phyloP scores from a whole-genome alignment of 2,797 vertebrate genomes.

The Clarias laeviceps region DNA sequence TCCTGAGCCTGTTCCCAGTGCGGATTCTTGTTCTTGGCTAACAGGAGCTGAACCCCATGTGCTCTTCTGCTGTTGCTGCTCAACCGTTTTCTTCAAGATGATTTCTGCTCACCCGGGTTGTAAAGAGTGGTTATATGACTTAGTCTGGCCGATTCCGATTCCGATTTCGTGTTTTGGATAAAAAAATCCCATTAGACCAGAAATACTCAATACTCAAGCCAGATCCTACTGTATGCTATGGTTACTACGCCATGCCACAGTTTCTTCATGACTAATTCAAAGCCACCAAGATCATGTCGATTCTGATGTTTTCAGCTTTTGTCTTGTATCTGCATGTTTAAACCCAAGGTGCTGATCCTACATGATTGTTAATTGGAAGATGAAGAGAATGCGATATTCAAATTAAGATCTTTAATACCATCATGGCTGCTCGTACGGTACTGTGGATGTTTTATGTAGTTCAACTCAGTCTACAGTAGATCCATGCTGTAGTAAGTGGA shows the following conservation, averaged over 20 bases:
- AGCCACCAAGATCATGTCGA: not conserved
- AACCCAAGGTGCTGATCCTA: too few relatives aligned
- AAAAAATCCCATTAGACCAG: not conserved
- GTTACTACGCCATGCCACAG: not conserved
- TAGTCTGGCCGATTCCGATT: too few relatives aligned
- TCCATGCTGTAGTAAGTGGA: not conserved
- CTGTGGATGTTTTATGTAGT: not conserved
- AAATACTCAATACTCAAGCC: not conserved
- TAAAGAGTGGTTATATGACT: too few relatives aligned
- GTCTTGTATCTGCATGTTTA: not conserved
- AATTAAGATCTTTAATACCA: not conserved
- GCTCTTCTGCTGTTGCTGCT: too few relatives aligned
- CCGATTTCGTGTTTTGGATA: not conserved
- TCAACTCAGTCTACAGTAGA: not conserved
- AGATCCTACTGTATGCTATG: not conserved
- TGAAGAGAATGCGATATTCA: not conserved
- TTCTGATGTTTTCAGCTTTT: not conserved
- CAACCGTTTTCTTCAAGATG: too few relatives aligned
- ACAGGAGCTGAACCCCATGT: too few relatives aligned
- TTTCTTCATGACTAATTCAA: too few relatives aligned
- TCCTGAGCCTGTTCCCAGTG: too few relatives aligned
- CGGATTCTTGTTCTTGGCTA: too few relatives aligned
- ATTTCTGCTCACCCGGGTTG: too few relatives aligned
- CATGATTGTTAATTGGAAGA: not conserved
- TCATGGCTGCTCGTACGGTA: not conserved